phyloP scores from a whole-genome alignment of 2,888 invertebrate species.

The Serrognathus titanus region DNA sequence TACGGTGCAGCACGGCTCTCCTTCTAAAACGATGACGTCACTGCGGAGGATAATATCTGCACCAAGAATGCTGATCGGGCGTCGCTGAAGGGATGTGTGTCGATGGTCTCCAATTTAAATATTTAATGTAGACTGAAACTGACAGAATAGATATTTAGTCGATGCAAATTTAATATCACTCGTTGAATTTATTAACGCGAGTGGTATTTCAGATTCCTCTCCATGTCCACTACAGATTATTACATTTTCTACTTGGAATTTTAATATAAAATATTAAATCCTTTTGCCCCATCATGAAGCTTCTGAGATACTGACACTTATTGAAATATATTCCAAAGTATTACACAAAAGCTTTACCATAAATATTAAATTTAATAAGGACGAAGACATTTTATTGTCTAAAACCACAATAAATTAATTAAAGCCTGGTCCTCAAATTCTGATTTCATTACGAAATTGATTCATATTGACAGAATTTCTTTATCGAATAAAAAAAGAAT shows the following conservation, averaged over 20 bases:
- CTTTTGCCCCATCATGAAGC: neutral
- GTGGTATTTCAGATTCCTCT: constrained; percentile 13
- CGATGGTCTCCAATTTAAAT: constrained; percentile 10
- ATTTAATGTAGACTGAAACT: constrained; percentile 17
- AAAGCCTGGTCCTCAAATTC: too few species aligned
- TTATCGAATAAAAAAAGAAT: too few species aligned
- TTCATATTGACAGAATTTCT: too few species aligned
- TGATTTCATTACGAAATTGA: too few species aligned
- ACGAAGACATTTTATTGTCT: too few species aligned
- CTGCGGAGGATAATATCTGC: constrained; percentile 16
- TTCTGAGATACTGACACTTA: too few species aligned
- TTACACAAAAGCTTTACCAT: too few species aligned
- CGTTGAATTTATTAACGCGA: constrained; percentile 22
- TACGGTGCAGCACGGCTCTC: neutral
- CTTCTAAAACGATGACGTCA: constrained; percentile 7
- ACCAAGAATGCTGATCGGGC: constrained; percentile 18
- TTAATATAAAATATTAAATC: constrained; percentile 3
- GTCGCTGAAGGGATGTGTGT: neutral
- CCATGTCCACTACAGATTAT: neutral
- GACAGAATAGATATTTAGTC: constrained; percentile 16
- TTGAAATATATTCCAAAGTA: too few species aligned
- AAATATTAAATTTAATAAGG: too few species aligned
- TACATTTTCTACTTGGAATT: neutral
- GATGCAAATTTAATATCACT: constrained; percentile 19
- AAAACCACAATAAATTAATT: too few species aligned